Percentiles rank a stretch among this genome's conserved stretches.
phyloP scores from a whole-genome alignment of 2,797 vertebrate genomes.

The Fratercula arctica region DNA sequence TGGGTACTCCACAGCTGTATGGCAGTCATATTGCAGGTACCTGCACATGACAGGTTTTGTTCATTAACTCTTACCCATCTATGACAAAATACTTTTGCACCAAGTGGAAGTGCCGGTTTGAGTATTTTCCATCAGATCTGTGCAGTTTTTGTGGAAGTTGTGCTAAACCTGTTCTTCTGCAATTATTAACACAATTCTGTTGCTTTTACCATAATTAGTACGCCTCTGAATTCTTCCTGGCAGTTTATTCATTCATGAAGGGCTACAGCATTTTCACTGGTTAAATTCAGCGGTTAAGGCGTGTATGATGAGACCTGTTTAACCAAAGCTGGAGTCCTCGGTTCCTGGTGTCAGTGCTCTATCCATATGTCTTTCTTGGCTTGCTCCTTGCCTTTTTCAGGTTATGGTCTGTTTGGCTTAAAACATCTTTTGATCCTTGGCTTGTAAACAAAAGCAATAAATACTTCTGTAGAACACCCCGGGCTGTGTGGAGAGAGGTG shows the following conservation, averaged over 20 bases:
- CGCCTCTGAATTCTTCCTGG: background rate
- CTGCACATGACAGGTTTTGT: background rate
- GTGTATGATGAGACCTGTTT: background rate
- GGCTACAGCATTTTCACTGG: background rate
- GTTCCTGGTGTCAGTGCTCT: background rate
- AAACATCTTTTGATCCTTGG: background rate
- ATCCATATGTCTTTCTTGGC: background rate
- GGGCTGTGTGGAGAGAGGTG: background rate
- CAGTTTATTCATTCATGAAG: background rate
- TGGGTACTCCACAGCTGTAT: background rate
- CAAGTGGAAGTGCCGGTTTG: background rate
- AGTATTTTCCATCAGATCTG: background rate
- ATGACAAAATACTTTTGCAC: background rate
- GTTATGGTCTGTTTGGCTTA: background rate
- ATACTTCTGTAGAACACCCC: background rate
- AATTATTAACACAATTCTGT: background rate
- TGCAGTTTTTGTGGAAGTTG: background rate
- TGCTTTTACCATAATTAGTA: background rate
- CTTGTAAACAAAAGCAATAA: background rate
- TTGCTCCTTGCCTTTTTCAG: background rate
- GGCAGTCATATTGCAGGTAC: background rate
- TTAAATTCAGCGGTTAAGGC: background rate
- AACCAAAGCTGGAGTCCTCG: background rate
- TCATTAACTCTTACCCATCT: background rate
- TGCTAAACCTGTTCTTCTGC: background rate